Evolutionary conservation across 2,113 vertebrate genomes (phyloP).

Genomic region (Pedionomus torquatus): DNA sequence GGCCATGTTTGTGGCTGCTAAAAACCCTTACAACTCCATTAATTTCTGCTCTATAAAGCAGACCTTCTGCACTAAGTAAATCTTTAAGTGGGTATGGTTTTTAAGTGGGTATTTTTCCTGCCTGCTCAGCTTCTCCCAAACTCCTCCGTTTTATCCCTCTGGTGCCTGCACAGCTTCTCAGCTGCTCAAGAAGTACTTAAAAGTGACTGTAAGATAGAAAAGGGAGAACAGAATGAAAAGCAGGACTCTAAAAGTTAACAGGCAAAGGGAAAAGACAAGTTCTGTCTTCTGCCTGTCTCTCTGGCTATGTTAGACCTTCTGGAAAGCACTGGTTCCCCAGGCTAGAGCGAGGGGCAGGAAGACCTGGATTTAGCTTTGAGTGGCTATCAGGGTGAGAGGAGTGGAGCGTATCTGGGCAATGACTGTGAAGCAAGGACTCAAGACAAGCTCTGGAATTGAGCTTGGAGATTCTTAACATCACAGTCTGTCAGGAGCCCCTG

Average conservation of each 20-base stretch:
- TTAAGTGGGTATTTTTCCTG: neutral
- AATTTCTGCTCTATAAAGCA: constrained; percentile 3
- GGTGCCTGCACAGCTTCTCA: neutral
- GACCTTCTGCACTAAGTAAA: neutral
- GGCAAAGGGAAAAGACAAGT: neutral
- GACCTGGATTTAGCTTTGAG: neutral
- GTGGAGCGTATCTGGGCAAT: neutral
- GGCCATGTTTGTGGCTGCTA: neutral
- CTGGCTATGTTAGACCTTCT: neutral
- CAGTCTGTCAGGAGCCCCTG: neutral
- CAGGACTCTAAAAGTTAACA: neutral
- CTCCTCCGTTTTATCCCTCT: neutral
- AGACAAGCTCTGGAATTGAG: neutral
- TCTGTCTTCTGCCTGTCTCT: neutral
- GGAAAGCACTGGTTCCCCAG: neutral
- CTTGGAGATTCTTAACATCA: neutral
- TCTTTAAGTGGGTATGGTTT: neutral
- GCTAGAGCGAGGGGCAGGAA: neutral
- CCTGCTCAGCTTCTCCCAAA: neutral
- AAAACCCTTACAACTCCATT: neutral
- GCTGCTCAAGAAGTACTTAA: neutral
- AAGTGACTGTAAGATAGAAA: neutral
- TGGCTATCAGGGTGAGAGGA: neutral
- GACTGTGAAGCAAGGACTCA: neutral
- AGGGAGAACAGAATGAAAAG: neutral